Base-by-base conservation (phyloP, 2,888 invertebrate genomes). In the Diarsia rubi region DNA sequence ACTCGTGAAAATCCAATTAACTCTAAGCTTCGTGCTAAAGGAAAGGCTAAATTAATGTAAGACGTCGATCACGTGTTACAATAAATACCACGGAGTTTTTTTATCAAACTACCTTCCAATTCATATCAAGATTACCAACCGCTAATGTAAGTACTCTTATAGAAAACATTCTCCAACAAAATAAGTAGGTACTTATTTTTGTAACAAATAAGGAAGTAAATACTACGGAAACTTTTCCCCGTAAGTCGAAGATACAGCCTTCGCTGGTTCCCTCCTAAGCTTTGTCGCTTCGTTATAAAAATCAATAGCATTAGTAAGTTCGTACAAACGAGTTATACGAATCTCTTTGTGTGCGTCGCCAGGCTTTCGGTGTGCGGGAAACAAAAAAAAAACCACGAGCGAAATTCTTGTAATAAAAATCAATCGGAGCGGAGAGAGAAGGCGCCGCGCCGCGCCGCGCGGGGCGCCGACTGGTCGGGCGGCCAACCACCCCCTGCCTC, bases 341-440 rank as follows among this genome's bases (percentile, higher is more conserved):
- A 85, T 95, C 91, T 90, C 92, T 92, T 91, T 94, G 95, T 96
- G 96, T 96, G 95, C 94, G 96, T 94, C 89, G 88, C 84, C 88
- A 88, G 91, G 91, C 92, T 91, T 89, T 93, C 90, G 84, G 94
- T 94, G 95, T 94, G 95, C 93, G 95, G 91, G 92, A 94, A 95
- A 95, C 94, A 95, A 95, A 96, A 94, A 93, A 93, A 95, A 95
- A 95, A 93, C 94, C 94, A 92, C 94, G 93, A 95, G 94, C 94
- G 92, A 95, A 96, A 96, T 96, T 96, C 96, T 96, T 96, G 96
- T 96, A 97, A 96, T 96, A 96, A 96, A 96, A 97, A 96, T 96
- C 96, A 96, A 96, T 97, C 96, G 97, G 95, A 95, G 96, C 94
- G 94, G 94, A 95, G 96, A 94, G 94, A 94, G 95, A 94, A 94